phyloP scores from a whole-genome alignment of 1,140 invertebrate species.

The Drosophila nasuta region DNA sequence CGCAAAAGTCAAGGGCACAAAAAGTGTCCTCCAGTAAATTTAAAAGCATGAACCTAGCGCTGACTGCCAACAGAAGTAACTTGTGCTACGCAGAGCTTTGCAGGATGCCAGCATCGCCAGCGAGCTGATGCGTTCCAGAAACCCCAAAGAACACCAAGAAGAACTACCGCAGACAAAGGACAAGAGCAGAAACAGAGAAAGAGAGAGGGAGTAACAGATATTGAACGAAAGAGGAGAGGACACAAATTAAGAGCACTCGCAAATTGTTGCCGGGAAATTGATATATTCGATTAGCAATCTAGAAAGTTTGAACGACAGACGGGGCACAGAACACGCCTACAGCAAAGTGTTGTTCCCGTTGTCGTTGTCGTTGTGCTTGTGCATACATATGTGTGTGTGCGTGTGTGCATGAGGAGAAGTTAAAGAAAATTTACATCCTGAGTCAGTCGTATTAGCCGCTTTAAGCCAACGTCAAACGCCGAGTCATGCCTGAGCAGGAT shows the following conservation, averaged over 20 bases:
- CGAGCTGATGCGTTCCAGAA: slow-evolving; percentile 63
- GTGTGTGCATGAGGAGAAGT: slow-evolving; percentile 9
- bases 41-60: slow-evolving; percentile 52
- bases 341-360: neutral
- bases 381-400: neutral
- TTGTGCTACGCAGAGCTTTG: slow-evolving; percentile 49
- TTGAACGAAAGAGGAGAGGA: slow-evolving; percentile 6
- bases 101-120: slow-evolving; percentile 47
- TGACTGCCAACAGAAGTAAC: slow-evolving; percentile 41
- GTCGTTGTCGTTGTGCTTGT: slow-evolving; percentile 17
- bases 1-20: slow-evolving; percentile 65
- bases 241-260: slow-evolving; percentile 64
- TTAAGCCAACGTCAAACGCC: slow-evolving; percentile 60
- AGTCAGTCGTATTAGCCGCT: slow-evolving; percentile 52
- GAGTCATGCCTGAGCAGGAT: slow-evolving; percentile 81
- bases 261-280: slow-evolving; percentile 71
- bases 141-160: neutral
- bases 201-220: neutral
- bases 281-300: slow-evolving; percentile 77
- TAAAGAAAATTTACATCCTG: slow-evolving; percentile 39
- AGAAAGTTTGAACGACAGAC: slow-evolving; percentile 32
- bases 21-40: slow-evolving; percentile 41
- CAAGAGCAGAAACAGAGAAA: neutral
- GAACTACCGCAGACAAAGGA: slow-evolving; percentile 7
- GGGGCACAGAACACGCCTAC: slow-evolving; percentile 15